Evolutionary conservation across 2,797 vertebrate species (phyloP).

Genomic region (Triplophysa yarkandensis): DNA sequence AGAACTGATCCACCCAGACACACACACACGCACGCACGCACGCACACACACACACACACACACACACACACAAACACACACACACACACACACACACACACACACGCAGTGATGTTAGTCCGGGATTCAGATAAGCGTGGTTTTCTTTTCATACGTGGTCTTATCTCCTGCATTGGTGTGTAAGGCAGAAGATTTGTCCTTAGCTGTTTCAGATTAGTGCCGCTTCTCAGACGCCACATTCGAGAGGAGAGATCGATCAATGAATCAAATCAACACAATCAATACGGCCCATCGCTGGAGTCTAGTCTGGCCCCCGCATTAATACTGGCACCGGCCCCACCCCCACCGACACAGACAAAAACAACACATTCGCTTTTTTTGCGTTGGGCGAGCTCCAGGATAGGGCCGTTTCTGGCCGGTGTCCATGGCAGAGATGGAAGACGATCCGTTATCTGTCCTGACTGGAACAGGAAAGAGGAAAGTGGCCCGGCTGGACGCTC

Average conservation of each 20-base stretch:
- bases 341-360: constrained; percentile 38
- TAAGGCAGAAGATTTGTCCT: constrained; percentile 84
- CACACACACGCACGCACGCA: neutral
- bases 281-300: constrained; percentile 93
- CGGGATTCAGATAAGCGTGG: constrained; percentile 92
- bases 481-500: constrained; percentile 66
- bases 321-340: constrained; percentile 80
- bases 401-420: constrained; percentile 54
- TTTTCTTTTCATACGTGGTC: constrained; percentile 89
- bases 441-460: constrained; percentile 68
- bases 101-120: constrained; percentile 70
- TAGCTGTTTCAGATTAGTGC: constrained; percentile 92
- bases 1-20: too few relatives aligned
- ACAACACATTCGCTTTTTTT: constrained; percentile 40
- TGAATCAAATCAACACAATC: constrained; percentile 99
- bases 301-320: constrained; percentile 95
- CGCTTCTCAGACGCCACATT: constrained; percentile 90
- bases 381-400: constrained; percentile 44
- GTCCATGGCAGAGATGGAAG: constrained; percentile 68
- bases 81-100: constrained; percentile 50
- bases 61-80: neutral
- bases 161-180: constrained; percentile 87
- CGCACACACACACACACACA: too few relatives aligned
- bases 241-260: constrained; percentile 90
- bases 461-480: constrained; percentile 58